These are phyloP conservation scores for Macaria liturata DNA, from an alignment of 2,888 invertebrate genomes.

Conservation along the genomic window DNA sequence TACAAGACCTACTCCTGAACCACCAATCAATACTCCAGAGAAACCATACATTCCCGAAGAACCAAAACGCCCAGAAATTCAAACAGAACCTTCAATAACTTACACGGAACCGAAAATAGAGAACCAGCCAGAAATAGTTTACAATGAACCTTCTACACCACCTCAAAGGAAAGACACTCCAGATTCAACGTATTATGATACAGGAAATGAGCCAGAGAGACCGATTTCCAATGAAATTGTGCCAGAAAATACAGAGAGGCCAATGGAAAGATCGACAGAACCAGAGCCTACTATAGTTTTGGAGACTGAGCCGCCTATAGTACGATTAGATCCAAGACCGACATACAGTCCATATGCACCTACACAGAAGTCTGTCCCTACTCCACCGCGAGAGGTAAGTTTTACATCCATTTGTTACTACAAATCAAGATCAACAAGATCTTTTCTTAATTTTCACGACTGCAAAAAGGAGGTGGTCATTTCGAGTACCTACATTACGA, in stretches of 20 bases:
- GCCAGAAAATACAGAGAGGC: slow-evolving; percentile 20
- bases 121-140: slow-evolving; percentile 31
- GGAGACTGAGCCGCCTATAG: slow-evolving; percentile 23
- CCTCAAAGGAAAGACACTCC: slow-evolving; percentile 26
- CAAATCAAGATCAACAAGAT: too few relatives aligned
- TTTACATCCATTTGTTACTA: not conserved
- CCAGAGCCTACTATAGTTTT: slow-evolving; percentile 32
- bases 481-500: too few relatives aligned
- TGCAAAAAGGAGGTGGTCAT: too few relatives aligned
- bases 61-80: slow-evolving; percentile 10
- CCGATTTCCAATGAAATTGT: slow-evolving; percentile 27
- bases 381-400: slow-evolving; percentile 46
- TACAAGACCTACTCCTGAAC: not conserved
- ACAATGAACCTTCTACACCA: slow-evolving; percentile 26
- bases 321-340: slow-evolving; percentile 29
- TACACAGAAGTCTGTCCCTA: slow-evolving; percentile 28
- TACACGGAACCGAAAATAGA: slow-evolving; percentile 30
- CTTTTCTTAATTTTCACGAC: too few relatives aligned
- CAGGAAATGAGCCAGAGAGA: slow-evolving; percentile 29
- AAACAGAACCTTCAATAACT: slow-evolving; percentile 27
- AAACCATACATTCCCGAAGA: slow-evolving; percentile 4
- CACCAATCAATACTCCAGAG: not conserved
- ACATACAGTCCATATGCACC: slow-evolving; percentile 46
- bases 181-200: slow-evolving; percentile 32
- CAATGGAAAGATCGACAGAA: slow-evolving; percentile 23